phyloP scores from a whole-genome alignment of 2,888 invertebrate species.

The Sarcophaga variegata region DNA sequence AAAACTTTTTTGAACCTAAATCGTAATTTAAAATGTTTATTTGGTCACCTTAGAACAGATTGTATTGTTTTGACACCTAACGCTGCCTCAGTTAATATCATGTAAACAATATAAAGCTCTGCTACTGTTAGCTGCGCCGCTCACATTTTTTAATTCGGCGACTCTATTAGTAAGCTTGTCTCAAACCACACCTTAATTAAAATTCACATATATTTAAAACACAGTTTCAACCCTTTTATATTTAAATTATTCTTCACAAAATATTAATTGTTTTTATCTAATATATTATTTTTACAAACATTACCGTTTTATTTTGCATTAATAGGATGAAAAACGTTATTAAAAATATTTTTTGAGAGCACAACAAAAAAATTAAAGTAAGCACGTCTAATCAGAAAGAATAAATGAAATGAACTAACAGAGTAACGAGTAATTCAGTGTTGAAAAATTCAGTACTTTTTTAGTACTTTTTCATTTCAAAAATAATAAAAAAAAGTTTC shows the following conservation, averaged over 20 bases:
- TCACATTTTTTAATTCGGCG: neutral
- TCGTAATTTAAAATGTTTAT: neutral
- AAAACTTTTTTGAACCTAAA: neutral
- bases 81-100: conserved; percentile 8
- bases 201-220: neutral
- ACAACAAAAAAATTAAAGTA: conserved; percentile 26
- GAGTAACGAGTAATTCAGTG: conserved; percentile 24
- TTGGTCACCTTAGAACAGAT: conserved; percentile 9
- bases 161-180: conserved; percentile 55
- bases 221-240: neutral
- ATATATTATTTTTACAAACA: neutral
- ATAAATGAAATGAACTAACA: conserved; percentile 36
- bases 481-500: no score
- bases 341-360: neutral
- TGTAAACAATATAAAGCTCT: conserved; percentile 37
- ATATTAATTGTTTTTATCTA: neutral
- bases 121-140: conserved; percentile 28
- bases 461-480: no score
- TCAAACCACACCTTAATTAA: conserved; percentile 68
- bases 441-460: no score
- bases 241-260: neutral
- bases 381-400: conserved; percentile 35
- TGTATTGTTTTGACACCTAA: conserved; percentile 42
- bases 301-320: conserved; percentile 49
- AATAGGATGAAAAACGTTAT: neutral